phyloP scores from a whole-genome alignment of 2,113 vertebrate species.

The Syngnathoides biaculeatus region DNA sequence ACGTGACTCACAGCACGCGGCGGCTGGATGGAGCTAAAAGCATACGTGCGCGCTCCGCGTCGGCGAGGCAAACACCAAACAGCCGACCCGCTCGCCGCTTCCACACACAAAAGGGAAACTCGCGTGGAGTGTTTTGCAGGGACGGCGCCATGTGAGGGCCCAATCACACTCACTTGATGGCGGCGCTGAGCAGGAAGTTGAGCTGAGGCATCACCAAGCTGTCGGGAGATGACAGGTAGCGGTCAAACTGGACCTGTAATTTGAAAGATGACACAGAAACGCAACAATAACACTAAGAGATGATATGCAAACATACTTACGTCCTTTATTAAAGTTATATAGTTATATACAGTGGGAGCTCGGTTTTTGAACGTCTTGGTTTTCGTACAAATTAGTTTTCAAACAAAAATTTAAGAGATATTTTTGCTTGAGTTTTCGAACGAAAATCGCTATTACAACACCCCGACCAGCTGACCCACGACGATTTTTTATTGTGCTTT shows the following conservation, averaged over 20 bases:
- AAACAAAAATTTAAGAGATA: no score
- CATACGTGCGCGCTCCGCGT: conserved; percentile 56
- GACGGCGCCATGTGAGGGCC: background rate
- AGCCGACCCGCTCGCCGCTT: conserved; percentile 16
- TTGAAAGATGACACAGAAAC: background rate
- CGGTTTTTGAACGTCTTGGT: no score
- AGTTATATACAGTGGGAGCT: no score
- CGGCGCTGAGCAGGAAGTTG: conserved; percentile 92
- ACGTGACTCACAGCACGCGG: conserved; percentile 65
- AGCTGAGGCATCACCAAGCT: conserved; percentile 89
- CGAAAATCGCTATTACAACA: no score
- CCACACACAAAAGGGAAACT: conserved; percentile 1
- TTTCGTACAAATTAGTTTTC: no score
- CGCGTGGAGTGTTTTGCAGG: conserved; percentile 46
- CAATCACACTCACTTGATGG: conserved; percentile 85
- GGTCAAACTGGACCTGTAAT: conserved; percentile 91
- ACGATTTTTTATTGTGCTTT: no score
- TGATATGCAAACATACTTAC: no score
- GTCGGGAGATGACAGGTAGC: conserved; percentile 91
- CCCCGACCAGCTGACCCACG: no score
- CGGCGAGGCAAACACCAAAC: conserved; percentile 54
- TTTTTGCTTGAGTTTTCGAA: no score
- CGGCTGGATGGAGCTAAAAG: conserved; percentile 68
- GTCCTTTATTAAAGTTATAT: no score
- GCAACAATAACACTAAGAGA: background rate